Conservation (phyloP, 2,113 vertebrate species). For the Nestor notabilis region DNA sequence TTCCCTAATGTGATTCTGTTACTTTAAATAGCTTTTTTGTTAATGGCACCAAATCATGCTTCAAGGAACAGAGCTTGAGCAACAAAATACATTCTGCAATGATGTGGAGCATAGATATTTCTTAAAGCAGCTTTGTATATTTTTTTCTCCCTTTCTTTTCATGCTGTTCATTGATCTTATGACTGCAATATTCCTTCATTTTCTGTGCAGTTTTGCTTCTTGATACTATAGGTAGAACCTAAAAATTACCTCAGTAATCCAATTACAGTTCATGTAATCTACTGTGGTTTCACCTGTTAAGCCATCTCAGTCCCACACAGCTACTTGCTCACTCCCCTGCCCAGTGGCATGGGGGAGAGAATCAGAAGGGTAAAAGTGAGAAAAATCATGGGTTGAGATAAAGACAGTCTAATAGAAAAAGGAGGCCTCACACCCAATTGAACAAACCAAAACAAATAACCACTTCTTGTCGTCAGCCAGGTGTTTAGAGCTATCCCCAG, state of each 20-base stretch:
- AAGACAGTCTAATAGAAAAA: not conserved
- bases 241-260: not conserved
- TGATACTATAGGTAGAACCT: not conserved
- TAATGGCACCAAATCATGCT: not conserved
- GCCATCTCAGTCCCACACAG: not conserved
- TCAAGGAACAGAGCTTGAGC: not conserved
- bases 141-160: not conserved
- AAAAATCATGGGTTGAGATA: not conserved
- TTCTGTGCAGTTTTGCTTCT: not conserved
- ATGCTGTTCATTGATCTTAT: not conserved
- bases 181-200: not conserved
- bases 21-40: not conserved
- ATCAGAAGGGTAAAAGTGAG: not conserved
- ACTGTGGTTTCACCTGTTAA: not conserved
- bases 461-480: not conserved
- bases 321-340: rapidly evolving
- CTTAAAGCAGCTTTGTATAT: not conserved
- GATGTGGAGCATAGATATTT: not conserved
- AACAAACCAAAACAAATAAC: not conserved
- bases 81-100: not conserved
- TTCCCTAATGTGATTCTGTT: not conserved
- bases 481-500: not conserved
- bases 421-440: not conserved
- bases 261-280: not conserved
- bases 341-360: not conserved